phyloP scores from a whole-genome alignment of 2,888 invertebrate species.

The Amblyjoppa proteus region DNA sequence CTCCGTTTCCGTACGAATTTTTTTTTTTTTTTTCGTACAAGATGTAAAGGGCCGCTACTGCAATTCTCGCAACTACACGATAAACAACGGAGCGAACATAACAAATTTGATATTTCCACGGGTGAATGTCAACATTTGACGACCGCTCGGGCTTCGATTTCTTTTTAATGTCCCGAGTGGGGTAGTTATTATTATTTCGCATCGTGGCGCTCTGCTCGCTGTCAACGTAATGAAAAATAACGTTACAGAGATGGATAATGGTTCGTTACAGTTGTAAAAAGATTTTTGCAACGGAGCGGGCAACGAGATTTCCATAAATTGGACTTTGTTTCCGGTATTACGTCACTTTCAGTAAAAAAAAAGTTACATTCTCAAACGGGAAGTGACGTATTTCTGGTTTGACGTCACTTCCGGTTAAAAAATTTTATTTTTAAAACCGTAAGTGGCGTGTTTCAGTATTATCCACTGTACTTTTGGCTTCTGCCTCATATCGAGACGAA shows the following conservation, averaged over 20 bases:
- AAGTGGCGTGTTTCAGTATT: too few species aligned
- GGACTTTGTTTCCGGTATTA: slow-evolving; percentile 27
- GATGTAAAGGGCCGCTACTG: too few species aligned
- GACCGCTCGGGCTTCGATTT: not conserved
- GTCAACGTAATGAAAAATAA: slow-evolving; percentile 45
- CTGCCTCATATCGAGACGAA: too few species aligned
- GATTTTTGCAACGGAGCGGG: slow-evolving; percentile 39
- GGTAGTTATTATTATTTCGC: slow-evolving; percentile 10
- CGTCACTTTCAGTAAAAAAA: too few species aligned
- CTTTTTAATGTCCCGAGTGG: not conserved
- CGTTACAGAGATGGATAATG: slow-evolving; percentile 12
- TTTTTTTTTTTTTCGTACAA: too few species aligned
- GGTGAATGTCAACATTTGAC: not conserved
- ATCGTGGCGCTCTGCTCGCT: slow-evolving; percentile 5
- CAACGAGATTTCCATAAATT: slow-evolving; percentile 62
- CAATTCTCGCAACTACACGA: not conserved
- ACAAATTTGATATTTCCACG: not conserved
- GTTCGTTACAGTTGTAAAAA: slow-evolving; percentile 56
- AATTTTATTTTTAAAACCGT: too few species aligned
- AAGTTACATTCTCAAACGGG: too few species aligned
- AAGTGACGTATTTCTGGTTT: too few species aligned
- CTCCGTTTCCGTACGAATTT: too few species aligned
- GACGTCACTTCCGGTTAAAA: too few species aligned
- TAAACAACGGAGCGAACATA: not conserved
- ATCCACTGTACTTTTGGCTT: too few species aligned